These are phyloP conservation scores for Artibeus lituratus DNA, from an alignment of 2,797 vertebrate genomes.

Conservation along the genomic window DNA sequence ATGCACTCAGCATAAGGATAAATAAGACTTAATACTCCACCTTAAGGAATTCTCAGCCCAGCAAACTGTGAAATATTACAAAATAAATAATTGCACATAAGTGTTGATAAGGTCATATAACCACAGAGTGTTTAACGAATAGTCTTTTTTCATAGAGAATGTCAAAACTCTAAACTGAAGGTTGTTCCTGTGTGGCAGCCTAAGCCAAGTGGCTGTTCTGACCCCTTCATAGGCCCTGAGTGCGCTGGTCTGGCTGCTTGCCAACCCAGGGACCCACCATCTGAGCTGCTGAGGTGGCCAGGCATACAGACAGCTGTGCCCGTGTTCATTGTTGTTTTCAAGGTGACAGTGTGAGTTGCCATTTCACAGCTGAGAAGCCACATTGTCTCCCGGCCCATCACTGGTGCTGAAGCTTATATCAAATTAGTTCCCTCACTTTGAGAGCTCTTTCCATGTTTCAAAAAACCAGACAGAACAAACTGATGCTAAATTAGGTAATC, in stretches of 20 bases:
- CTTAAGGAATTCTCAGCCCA: neutral
- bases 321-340: neutral
- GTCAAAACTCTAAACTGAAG: neutral
- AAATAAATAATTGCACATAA: constrained; percentile 22
- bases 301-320: neutral
- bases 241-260: neutral
- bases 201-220: neutral
- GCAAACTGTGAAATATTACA: neutral
- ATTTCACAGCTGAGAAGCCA: neutral
- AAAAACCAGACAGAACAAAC: constrained; percentile 47
- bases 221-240: no score
- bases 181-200: neutral
- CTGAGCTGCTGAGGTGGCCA: neutral
- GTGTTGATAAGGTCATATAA: neutral
- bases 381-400: neutral
- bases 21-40: neutral
- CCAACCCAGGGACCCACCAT: neutral
- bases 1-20: neutral
- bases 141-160: neutral
- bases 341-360: neutral
- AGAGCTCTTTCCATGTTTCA: constrained; percentile 60
- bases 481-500: constrained; percentile 45
- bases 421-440: constrained; percentile 29
- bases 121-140: neutral
- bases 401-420: neutral